Percentiles rank a stretch among this genome's conserved stretches.
These are phyloP conservation scores for Dicentrarchus labrax DNA, from an alignment of 2,113 vertebrate species.

Conservation along the genomic window DNA sequence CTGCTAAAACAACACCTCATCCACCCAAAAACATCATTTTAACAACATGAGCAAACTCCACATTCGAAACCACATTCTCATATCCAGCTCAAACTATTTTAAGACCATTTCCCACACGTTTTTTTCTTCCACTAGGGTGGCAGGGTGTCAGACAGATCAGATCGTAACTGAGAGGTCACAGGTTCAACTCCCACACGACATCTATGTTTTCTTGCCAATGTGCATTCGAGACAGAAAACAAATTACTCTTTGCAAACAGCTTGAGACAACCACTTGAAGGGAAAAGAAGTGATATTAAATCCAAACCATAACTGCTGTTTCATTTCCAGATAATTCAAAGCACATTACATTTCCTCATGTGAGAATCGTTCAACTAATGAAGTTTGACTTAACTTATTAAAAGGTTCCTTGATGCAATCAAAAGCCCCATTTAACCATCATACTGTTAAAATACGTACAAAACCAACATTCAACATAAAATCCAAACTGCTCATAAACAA, in stretches of 20 bases:
- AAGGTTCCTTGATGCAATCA: constrained; percentile 1
- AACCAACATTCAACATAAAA: neutral
- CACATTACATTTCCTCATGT: neutral
- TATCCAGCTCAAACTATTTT: constrained; percentile 37
- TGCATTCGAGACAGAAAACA: constrained; percentile 24
- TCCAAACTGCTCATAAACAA: neutral
- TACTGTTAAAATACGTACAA: neutral
- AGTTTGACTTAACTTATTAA: constrained; percentile 22
- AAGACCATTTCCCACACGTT: constrained; percentile 50
- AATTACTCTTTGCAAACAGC: constrained; percentile 14
- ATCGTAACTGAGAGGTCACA: constrained; percentile 34
- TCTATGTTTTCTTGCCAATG: constrained; percentile 21
- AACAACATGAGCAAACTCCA: constrained; percentile 33
- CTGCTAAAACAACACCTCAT: constrained; percentile 56
- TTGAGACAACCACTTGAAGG: constrained; percentile 16
- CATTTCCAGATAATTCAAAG: neutral
- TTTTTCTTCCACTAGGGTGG: neutral
- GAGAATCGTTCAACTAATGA: constrained; percentile 13
- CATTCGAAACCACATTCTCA: constrained; percentile 18
- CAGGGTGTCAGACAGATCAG: constrained; percentile 33
- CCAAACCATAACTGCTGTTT: neutral
- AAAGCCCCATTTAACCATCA: neutral
- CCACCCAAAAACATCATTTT: constrained; percentile 58
- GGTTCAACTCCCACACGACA: constrained; percentile 46
- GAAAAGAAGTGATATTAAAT: constrained; percentile 13